phyloP scores from a whole-genome alignment of 2,888 invertebrate species.

The Drosophila parthenogenetica region DNA sequence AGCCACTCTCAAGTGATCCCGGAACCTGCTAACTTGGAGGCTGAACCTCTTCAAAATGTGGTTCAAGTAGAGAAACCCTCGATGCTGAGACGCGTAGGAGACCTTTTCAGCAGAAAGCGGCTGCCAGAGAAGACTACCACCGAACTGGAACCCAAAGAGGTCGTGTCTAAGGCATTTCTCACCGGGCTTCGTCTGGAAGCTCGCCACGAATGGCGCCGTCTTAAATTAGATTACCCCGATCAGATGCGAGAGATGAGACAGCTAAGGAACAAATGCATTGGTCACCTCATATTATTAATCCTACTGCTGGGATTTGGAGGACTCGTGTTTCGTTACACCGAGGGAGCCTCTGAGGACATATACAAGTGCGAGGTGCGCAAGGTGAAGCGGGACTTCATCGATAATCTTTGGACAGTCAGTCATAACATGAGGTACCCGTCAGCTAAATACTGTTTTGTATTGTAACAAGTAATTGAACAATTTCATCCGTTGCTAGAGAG shows the following conservation, averaged over 20 bases:
- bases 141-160: constrained; percentile 39
- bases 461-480: constrained; percentile 5
- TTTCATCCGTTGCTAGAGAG: constrained; percentile 86
- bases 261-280: constrained; percentile 89
- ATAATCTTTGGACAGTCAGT: constrained; percentile 92
- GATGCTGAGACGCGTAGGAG: constrained; percentile 28
- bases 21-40: neutral
- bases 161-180: constrained; percentile 78
- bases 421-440: constrained; percentile 88
- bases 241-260: constrained; percentile 87
- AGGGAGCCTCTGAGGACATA: constrained; percentile 93
- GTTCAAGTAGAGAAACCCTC: constrained; percentile 9
- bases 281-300: constrained; percentile 89
- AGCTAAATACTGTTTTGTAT: too few species aligned
- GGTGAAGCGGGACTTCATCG: constrained; percentile 94
- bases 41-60: neutral
- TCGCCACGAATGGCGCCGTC: constrained; percentile 86
- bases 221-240: constrained; percentile 87
- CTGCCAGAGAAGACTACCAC: neutral
- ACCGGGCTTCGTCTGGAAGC: constrained; percentile 83
- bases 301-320: constrained; percentile 92
- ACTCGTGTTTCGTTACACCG: constrained; percentile 91
- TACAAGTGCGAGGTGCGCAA: constrained; percentile 95
- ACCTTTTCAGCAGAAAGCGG: constrained; percentile 26
- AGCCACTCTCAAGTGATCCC: neutral